These are phyloP conservation scores for Synchiropus splendidus DNA, from an alignment of 2,113 vertebrate species.

Conservation along the genomic window DNA sequence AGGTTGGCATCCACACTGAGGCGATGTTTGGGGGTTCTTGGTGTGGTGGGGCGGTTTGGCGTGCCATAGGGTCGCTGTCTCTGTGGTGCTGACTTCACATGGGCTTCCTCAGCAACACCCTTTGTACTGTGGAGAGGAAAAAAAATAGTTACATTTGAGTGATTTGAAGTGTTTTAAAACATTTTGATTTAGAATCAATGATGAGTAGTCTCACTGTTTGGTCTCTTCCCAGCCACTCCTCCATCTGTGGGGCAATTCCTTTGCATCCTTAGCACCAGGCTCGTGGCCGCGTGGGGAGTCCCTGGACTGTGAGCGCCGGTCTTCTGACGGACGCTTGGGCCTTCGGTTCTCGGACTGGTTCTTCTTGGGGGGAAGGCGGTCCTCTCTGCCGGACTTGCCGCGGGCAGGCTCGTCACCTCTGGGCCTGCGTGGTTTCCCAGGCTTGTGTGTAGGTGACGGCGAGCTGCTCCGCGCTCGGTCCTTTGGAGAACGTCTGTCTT, in stretches of 20 bases:
- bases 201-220: constrained; percentile 77
- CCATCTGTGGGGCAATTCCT: constrained; percentile 84
- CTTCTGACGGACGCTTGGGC: constrained; percentile 74
- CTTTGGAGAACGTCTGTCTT: constrained; percentile 85
- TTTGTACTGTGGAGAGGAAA: constrained; percentile 65
- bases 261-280: constrained; percentile 64
- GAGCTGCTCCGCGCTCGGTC: constrained; percentile 77
- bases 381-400: constrained; percentile 62
- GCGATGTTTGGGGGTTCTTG: constrained; percentile 80
- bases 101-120: constrained; percentile 66
- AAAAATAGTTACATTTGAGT: not conserved
- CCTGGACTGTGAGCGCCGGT: constrained; percentile 66
- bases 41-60: constrained; percentile 70
- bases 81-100: constrained; percentile 70
- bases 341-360: constrained; percentile 71
- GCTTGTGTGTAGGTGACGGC: constrained; percentile 69
- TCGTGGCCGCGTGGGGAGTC: constrained; percentile 58
- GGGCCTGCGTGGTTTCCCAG: constrained; percentile 64
- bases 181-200: not conserved
- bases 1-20: constrained; percentile 95
- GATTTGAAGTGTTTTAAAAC: not conserved
- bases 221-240: constrained; percentile 94
- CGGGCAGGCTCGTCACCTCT: constrained; percentile 63
- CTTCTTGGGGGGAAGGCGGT: constrained; percentile 71
- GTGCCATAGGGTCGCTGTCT: constrained; percentile 76